Evolutionary conservation across 2,113 vertebrate species (phyloP).

Genomic region (Lasiurus cinereus): DNA sequence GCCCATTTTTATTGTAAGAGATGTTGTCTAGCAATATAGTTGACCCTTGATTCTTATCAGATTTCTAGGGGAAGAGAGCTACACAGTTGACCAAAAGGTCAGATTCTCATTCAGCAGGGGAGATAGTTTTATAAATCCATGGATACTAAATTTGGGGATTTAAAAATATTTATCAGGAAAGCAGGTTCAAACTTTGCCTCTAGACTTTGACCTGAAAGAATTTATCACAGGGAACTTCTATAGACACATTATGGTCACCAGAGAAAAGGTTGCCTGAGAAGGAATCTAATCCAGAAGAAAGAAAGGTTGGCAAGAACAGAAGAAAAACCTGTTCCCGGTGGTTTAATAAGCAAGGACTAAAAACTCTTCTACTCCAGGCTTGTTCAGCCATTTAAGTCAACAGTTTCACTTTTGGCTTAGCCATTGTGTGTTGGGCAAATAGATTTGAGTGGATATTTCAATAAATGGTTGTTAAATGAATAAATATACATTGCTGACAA

Average conservation of each 20-base stretch:
- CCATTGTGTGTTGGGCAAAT: neutral
- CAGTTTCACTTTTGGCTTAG: constrained; percentile 28
- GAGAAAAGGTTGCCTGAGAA: neutral
- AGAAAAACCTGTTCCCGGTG: neutral
- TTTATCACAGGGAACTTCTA: neutral
- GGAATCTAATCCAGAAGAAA: neutral
- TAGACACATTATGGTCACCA: neutral
- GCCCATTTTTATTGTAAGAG: constrained; percentile 35
- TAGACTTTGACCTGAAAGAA: constrained; percentile 38
- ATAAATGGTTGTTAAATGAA: constrained; percentile 1
- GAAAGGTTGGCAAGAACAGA: neutral
- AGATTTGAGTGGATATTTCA: neutral
- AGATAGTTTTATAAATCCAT: constrained; percentile 39
- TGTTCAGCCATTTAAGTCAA: constrained; percentile 31
- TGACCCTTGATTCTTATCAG: neutral
- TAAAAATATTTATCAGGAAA: neutral
- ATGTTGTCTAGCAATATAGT: neutral
- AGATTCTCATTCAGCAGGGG: neutral
- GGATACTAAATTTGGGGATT: neutral
- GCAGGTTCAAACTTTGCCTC: neutral
- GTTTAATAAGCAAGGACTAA: neutral
- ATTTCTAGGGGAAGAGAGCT: neutral
- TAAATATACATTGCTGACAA: neutral
- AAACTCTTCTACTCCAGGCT: neutral
- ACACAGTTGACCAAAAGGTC: constrained; percentile 15